phyloP scores from a whole-genome alignment of 1,140 invertebrate genomes.

The Bombyx mori region ASM3026992v2 NC_085111.1:12991001-12991500 shows the following conservation, averaged over 20 bases:
- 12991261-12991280: slow-evolving; percentile 59
- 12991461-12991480: slow-evolving; percentile 65
- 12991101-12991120: slow-evolving; percentile 69
- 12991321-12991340: slow-evolving; percentile 63
- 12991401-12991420: slow-evolving; percentile 66
- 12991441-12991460: slow-evolving; percentile 67
- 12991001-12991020: slow-evolving; percentile 52
- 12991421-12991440: slow-evolving; percentile 65
- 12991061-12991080: slow-evolving; percentile 35
- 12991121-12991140: slow-evolving; percentile 68
- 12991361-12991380: slow-evolving; percentile 64
- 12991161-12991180: slow-evolving; percentile 48
- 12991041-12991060: slow-evolving; percentile 35
- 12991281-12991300: slow-evolving; percentile 54
- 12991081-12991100: slow-evolving; percentile 66
- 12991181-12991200: slow-evolving; percentile 38
- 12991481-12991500: slow-evolving; percentile 67
- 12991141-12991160: slow-evolving; percentile 72
- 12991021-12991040: slow-evolving; percentile 64
- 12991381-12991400: slow-evolving; percentile 67
- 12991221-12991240: slow-evolving; percentile 66
- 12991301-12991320: slow-evolving; percentile 64
- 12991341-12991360: slow-evolving; percentile 52
- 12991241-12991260: slow-evolving; percentile 70
- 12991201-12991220: slow-evolving; percentile 69